Percentiles rank a stretch among this genome's conserved stretches.
phyloP scores from a whole-genome alignment of 2,113 vertebrate genomes.

The Chaetodon auriga region DNA sequence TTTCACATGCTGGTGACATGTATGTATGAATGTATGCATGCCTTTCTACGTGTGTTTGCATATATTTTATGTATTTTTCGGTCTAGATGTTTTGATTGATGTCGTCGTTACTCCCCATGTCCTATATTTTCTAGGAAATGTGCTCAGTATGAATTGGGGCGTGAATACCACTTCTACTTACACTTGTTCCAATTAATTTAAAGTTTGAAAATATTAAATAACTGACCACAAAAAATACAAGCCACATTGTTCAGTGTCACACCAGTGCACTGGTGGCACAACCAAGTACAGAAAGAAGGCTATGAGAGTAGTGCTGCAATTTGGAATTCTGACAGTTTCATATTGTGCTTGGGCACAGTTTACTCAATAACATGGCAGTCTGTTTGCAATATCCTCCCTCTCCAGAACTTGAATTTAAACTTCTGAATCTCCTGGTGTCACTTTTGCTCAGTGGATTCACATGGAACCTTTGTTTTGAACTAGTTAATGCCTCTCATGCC shows the following conservation, averaged over 20 bases:
- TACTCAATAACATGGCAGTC: background rate
- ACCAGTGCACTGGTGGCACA: background rate
- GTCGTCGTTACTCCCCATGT: background rate
- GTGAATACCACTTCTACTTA: background rate
- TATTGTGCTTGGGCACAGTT: background rate
- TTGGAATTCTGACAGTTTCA: background rate
- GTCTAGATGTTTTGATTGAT: too few species aligned
- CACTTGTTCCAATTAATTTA: background rate
- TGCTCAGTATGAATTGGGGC: background rate
- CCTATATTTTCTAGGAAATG: background rate
- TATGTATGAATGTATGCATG: too few species aligned
- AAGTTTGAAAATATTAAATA: background rate
- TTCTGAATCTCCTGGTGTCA: too few species aligned
- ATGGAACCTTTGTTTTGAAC: too few species aligned
- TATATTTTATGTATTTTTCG: too few species aligned
- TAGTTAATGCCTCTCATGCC: too few species aligned
- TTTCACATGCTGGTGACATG: too few species aligned
- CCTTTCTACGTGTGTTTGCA: too few species aligned
- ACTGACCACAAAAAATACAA: background rate
- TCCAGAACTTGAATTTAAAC: background rate
- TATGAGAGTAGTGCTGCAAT: background rate
- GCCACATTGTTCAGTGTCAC: background rate
- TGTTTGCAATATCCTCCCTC: constrained; percentile 1
- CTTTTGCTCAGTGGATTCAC: too few species aligned
- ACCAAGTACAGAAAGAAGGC: background rate